These are phyloP conservation scores for Bellardia pandia DNA, from an alignment of 2,888 invertebrate species.

Conservation along the genomic window DNA sequence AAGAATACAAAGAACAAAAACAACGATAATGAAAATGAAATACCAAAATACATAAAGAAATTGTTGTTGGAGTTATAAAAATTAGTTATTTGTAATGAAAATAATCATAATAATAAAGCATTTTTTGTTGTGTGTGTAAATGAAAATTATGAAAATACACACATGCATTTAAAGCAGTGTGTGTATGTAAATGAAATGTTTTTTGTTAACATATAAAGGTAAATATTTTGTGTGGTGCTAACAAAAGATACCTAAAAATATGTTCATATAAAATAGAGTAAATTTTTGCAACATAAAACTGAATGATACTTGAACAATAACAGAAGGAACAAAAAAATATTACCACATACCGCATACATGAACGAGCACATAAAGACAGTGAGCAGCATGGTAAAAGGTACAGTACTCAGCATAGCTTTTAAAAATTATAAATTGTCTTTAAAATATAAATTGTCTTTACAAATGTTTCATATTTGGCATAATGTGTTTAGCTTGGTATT, in stretches of 20 bases:
- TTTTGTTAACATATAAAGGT: constrained; percentile 7
- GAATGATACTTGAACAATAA: constrained; percentile 15
- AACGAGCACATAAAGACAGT: neutral
- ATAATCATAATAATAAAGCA: constrained; percentile 44
- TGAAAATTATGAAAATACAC: constrained; percentile 17
- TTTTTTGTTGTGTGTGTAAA: constrained; percentile 4
- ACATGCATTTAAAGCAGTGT: neutral
- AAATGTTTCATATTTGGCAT: no score
- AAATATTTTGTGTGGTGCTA: constrained; percentile 1
- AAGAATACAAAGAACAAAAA: neutral
- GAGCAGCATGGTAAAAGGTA: neutral
- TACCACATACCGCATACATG: neutral
- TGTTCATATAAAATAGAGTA: constrained; percentile 25
- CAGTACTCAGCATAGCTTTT: no score
- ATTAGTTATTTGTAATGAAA: constrained; percentile 51
- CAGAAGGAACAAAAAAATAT: neutral
- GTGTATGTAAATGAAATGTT: neutral
- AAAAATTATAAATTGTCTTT: no score
- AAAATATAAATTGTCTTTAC: no score
- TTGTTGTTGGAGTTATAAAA: constrained; percentile 24
- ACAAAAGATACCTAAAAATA: constrained; percentile 38
- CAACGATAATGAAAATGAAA: neutral
- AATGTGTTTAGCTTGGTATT: no score
- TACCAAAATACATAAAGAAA: neutral
- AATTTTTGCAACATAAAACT: constrained; percentile 28